A percentile compares a stretch with the other conserved stretches of the same genome.
Evolutionary conservation across 2,113 vertebrate species (phyloP).

Genomic region (Cricetomys ansorgei): DNA sequence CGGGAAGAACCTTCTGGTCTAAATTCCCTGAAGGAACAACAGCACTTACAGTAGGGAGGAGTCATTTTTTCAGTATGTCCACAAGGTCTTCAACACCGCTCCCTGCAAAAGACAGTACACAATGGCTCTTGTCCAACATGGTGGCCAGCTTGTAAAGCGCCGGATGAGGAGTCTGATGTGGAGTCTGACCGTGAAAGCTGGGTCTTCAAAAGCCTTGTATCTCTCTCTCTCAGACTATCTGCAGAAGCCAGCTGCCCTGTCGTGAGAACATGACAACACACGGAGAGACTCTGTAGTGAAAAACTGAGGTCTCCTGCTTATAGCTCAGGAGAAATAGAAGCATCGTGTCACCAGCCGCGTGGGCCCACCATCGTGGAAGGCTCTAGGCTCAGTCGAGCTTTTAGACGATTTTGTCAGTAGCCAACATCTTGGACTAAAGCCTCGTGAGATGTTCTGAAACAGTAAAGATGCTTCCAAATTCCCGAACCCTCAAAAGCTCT

Average conservation of each 20-base stretch:
- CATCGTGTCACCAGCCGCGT: background rate
- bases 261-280: background rate
- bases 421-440: background rate
- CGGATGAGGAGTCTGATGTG: background rate
- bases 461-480: background rate
- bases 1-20: background rate
- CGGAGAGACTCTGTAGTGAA: background rate
- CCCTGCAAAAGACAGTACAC: background rate
- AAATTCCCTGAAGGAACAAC: background rate
- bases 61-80: background rate
- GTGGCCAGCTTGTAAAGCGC: background rate
- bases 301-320: background rate
- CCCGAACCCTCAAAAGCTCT: background rate
- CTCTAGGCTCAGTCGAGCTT: background rate
- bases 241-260: background rate
- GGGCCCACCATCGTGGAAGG: fast-evolving
- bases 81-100: background rate
- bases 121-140: too few relatives aligned
- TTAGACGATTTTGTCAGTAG: background rate
- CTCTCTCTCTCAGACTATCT: background rate
- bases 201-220: background rate
- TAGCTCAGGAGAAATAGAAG: background rate
- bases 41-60: background rate
- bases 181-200: background rate
- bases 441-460: background rate